These are phyloP conservation scores for Anticlea derivata DNA, from an alignment of 2,888 invertebrate genomes.

Conservation along the genomic window DNA sequence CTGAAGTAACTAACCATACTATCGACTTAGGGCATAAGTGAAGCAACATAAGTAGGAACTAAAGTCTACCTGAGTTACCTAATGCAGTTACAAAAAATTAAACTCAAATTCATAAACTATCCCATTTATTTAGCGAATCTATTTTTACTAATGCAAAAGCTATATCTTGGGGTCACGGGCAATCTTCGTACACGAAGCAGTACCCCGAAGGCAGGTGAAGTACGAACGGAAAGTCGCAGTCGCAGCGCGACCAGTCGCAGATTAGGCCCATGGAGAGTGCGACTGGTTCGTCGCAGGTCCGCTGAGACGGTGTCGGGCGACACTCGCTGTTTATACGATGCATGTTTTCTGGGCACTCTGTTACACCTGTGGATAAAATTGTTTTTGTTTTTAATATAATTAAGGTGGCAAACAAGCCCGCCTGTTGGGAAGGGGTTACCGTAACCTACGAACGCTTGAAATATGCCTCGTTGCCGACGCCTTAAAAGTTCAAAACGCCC, in stretches of 20 bases:
- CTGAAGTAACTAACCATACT: background rate
- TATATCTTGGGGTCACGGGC: constrained; percentile 48
- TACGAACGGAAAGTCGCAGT: constrained; percentile 75
- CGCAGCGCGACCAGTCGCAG: constrained; percentile 73
- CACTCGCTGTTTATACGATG: constrained; percentile 71
- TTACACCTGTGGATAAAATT: constrained; percentile 56
- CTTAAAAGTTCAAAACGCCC: no score
- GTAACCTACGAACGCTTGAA: no score
- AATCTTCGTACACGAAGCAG: constrained; percentile 72
- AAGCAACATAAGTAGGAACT: no score
- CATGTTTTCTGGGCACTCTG: constrained; percentile 68
- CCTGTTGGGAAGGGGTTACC: no score
- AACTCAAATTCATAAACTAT: background rate
- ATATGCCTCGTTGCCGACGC: no score
- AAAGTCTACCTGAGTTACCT: no score
- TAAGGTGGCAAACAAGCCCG: no score
- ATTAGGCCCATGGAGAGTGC: constrained; percentile 67
- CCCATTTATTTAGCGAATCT: constrained; percentile 10
- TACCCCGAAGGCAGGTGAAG: constrained; percentile 67
- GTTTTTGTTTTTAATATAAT: no score
- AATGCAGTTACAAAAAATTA: background rate
- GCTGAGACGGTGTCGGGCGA: constrained; percentile 66
- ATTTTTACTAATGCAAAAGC: constrained; percentile 3
- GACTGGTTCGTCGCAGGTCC: constrained; percentile 73
- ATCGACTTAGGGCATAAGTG: no score